Conservation (phyloP, 2,797 vertebrate species). For the Eremophila alpestris region DNA sequence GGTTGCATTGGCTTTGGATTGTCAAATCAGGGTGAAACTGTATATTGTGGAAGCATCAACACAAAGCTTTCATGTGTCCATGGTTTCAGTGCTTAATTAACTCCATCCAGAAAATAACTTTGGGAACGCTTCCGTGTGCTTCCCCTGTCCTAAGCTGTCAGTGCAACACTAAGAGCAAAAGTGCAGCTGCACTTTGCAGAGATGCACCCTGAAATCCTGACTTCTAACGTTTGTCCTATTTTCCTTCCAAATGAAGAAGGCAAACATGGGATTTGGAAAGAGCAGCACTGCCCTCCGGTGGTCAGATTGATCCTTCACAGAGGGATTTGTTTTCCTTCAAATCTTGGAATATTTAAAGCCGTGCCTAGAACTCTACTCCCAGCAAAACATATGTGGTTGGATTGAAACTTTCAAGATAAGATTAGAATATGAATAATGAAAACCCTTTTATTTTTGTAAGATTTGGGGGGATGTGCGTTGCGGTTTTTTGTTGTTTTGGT, state of each 20-base stretch:
- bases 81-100: background rate
- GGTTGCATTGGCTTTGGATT: background rate
- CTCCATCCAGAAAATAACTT: background rate
- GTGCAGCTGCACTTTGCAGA: background rate
- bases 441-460: fast-evolving
- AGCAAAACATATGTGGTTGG: background rate
- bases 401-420: background rate
- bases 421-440: background rate
- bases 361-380: background rate
- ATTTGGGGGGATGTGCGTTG: fast-evolving
- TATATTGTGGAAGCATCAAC: background rate
- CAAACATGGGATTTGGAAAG: background rate
- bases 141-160: background rate
- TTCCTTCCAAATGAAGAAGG: background rate
- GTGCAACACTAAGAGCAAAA: background rate
- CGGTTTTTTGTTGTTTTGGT: fast-evolving
- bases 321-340: background rate
- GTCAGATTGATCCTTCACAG: background rate
- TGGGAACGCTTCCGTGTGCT: fast-evolving
- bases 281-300: constrained; percentile 59
- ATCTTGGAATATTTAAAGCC: background rate
- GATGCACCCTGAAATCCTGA: background rate
- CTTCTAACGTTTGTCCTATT: fast-evolving
- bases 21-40: background rate
- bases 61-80: fast-evolving